phyloP scores from a whole-genome alignment of 2,797 vertebrate species.

The Mormyrus proboscirostris region DNA sequence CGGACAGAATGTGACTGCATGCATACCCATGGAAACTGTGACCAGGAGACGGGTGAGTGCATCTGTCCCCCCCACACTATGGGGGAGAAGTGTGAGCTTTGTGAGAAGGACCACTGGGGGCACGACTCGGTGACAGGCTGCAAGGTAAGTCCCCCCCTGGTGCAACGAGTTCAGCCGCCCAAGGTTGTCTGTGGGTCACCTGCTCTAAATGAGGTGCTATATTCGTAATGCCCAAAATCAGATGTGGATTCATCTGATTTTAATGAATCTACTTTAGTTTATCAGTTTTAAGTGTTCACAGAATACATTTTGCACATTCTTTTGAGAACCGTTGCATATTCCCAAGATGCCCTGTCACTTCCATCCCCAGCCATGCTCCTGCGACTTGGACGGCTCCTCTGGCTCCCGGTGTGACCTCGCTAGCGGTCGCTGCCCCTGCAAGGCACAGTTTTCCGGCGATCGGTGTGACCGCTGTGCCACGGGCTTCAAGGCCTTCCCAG shows the following conservation, averaged over 20 bases:
- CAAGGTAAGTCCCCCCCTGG: conserved; percentile 61
- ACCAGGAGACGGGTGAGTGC: conserved; percentile 72
- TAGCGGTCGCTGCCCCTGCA: conserved; percentile 74
- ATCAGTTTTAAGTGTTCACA: neutral
- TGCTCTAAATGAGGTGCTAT: neutral
- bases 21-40: conserved; percentile 78
- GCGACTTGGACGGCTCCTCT: conserved; percentile 66
- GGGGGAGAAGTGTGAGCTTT: conserved; percentile 71
- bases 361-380: conserved; percentile 70
- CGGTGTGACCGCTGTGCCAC: conserved; percentile 68
- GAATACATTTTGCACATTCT: neutral
- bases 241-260: neutral
- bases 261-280: neutral
- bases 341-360: neutral
- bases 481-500: conserved; percentile 76
- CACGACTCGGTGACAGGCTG: conserved; percentile 69
- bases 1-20: conserved; percentile 75
- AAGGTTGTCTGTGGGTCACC: neutral
- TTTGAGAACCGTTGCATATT: neutral
- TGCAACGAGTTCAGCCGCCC: neutral
- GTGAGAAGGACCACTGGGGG: conserved; percentile 73
- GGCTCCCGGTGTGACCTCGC: conserved; percentile 61
- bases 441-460: conserved; percentile 59
- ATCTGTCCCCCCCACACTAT: conserved; percentile 76
- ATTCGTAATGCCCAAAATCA: neutral